phyloP scores from a whole-genome alignment of 2,888 invertebrate genomes.

The Protodeltote pygarga region DNA sequence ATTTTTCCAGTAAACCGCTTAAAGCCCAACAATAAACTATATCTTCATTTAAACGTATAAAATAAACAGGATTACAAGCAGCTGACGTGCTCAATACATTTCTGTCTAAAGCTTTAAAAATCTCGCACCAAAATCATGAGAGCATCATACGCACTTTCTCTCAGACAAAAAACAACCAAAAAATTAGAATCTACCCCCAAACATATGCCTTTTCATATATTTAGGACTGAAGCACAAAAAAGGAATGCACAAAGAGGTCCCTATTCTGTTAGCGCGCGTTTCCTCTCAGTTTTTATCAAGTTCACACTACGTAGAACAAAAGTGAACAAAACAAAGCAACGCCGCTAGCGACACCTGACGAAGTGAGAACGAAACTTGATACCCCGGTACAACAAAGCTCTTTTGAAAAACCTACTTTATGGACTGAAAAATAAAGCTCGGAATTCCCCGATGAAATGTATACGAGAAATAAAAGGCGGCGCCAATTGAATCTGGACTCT shows the following conservation, averaged over 20 bases:
- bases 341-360: slow-evolving; percentile 84
- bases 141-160: slow-evolving; percentile 49
- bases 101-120: slow-evolving; percentile 19
- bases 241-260: slow-evolving; percentile 60
- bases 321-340: slow-evolving; percentile 79
- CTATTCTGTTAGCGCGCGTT: slow-evolving; percentile 71
- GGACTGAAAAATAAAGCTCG: slow-evolving; percentile 16
- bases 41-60: background rate
- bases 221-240: slow-evolving; percentile 50
- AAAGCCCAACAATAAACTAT: background rate
- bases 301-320: slow-evolving; percentile 84
- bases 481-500: slow-evolving; percentile 49
- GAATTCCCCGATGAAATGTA: slow-evolving; percentile 16
- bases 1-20: background rate
- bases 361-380: slow-evolving; percentile 85
- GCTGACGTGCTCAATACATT: slow-evolving; percentile 30
- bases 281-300: slow-evolving; percentile 79
- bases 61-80: slow-evolving; percentile 3
- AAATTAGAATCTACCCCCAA: slow-evolving; percentile 56
- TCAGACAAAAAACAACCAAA: slow-evolving; percentile 57
- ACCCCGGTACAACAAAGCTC: slow-evolving; percentile 50
- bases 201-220: slow-evolving; percentile 61
- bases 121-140: slow-evolving; percentile 13
- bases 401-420: slow-evolving; percentile 47
- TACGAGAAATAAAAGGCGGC: slow-evolving; percentile 19